phyloP scores from a whole-genome alignment of 2,888 invertebrate genomes.

The Salpingus planirostris region DNA sequence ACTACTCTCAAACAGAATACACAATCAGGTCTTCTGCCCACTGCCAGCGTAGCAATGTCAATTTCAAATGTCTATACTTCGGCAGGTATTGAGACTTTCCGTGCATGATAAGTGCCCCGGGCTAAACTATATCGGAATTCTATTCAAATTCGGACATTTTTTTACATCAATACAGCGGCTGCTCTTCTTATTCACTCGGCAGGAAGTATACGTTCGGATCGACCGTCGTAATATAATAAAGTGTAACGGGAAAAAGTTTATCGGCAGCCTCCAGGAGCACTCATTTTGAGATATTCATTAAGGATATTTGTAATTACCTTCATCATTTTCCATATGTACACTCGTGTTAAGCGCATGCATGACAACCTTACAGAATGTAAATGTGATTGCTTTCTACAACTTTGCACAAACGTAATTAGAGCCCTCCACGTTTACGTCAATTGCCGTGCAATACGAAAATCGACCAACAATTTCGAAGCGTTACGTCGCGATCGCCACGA shows the following conservation, averaged over 20 bases:
- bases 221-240: too few relatives aligned
- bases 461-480: too few relatives aligned
- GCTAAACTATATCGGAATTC: constrained; percentile 13
- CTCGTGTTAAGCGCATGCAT: constrained; percentile 8
- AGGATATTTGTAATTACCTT: constrained; percentile 13
- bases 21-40: constrained; percentile 16
- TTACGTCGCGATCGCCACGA: too few relatives aligned
- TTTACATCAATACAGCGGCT: too few relatives aligned
- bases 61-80: constrained; percentile 27
- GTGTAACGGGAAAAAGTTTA: too few relatives aligned
- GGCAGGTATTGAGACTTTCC: constrained; percentile 22
- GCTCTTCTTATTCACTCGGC: too few relatives aligned
- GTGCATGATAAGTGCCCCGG: constrained; percentile 17
- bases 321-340: constrained; percentile 11
- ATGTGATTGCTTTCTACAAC: constrained; percentile 11
- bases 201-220: too few relatives aligned
- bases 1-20: constrained; percentile 16
- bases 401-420: constrained; percentile 5
- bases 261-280: constrained; percentile 10
- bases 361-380: constrained; percentile 11
- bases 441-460: too few relatives aligned
- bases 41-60: constrained; percentile 24
- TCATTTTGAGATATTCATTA: constrained; percentile 13
- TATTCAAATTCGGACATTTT: constrained; percentile 8
- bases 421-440: too few relatives aligned